Evolutionary conservation across 2,113 vertebrate species (phyloP).

Genomic region (Alligator mississippiensis): DNA sequence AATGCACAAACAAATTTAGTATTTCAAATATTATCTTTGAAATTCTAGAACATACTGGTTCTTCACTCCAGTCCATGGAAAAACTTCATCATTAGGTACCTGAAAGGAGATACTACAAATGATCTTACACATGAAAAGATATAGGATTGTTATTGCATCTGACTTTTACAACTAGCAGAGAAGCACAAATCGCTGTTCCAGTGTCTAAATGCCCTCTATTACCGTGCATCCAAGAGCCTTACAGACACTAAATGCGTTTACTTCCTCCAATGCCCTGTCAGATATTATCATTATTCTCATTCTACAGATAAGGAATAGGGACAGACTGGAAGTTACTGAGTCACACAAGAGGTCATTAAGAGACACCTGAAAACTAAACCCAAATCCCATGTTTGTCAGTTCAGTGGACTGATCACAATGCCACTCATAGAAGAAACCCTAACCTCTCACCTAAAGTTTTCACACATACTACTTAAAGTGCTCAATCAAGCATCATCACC

Average conservation of each 20-base stretch:
- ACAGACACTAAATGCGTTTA: not conserved
- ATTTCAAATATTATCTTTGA: accelerated
- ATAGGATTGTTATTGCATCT: accelerated
- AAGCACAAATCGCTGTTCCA: accelerated
- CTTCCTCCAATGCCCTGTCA: not conserved
- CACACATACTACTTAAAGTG: not conserved
- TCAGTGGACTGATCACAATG: not conserved
- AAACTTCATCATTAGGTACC: not conserved
- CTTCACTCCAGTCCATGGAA: accelerated
- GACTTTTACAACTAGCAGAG: not conserved
- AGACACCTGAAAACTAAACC: not conserved
- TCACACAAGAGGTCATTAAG: not conserved
- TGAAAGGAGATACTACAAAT: not conserved
- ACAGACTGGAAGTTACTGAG: not conserved
- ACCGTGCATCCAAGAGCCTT: not conserved
- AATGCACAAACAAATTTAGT: not conserved
- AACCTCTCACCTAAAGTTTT: not conserved
- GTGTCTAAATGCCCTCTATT: not conserved
- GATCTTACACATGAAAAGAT: not conserved
- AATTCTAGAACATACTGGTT: not conserved
- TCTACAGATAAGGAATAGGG: no score
- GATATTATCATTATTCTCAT: not conserved
- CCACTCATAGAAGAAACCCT: not conserved
- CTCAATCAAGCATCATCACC: no score
- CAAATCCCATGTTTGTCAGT: not conserved